Evolutionary conservation across 2,113 vertebrate genomes (phyloP).

Genomic region (Cisticola juncidis): DNA sequence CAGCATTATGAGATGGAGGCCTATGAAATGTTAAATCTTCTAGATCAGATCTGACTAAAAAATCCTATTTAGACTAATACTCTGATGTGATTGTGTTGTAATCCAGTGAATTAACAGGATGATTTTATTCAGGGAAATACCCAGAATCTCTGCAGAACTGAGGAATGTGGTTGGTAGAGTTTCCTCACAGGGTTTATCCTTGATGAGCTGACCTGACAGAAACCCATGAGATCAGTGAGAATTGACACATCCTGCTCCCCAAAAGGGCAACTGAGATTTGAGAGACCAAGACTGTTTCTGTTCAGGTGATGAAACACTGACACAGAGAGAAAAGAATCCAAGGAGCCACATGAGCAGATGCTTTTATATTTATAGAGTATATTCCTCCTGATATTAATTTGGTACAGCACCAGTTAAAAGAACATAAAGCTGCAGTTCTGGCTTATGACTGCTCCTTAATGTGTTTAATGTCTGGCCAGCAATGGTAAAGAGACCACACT

Average conservation of each 20-base stretch:
- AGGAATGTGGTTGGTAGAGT: not conserved
- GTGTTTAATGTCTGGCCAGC: not conserved
- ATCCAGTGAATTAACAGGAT: slow-evolving; percentile 18
- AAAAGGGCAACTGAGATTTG: not conserved
- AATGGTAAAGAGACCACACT: not conserved
- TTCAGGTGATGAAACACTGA: not conserved
- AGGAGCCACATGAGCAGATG: not conserved
- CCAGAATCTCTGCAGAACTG: not conserved
- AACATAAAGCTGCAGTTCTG: not conserved
- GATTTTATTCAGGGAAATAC: not conserved
- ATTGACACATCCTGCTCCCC: not conserved
- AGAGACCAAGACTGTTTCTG: not conserved
- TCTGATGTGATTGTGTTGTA: slow-evolving; percentile 14
- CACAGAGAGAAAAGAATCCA: not conserved
- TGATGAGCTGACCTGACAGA: not conserved
- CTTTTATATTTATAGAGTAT: not conserved
- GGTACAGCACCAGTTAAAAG: not conserved
- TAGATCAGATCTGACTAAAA: not conserved
- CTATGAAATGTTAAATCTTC: not conserved
- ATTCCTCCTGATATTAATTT: not conserved
- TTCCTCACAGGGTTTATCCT: not conserved
- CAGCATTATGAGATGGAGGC: not conserved
- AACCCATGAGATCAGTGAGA: not conserved
- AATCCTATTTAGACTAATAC: slow-evolving; percentile 25
- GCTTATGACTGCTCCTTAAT: not conserved